These are phyloP conservation scores for Cochlearius cochlearius DNA, from an alignment of 2,113 vertebrate species.

Conservation along the genomic window DNA sequence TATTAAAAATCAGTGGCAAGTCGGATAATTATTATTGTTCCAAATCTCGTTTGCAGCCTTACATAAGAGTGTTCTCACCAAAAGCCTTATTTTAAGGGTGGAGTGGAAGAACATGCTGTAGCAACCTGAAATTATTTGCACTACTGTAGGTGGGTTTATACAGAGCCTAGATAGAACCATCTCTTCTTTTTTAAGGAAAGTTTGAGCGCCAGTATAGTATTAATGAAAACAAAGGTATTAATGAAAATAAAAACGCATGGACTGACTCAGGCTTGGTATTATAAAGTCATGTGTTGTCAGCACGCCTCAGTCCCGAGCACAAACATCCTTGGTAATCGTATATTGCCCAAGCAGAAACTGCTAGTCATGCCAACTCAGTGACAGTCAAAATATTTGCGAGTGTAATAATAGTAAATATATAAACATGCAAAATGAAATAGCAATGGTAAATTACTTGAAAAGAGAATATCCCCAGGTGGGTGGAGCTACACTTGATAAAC, in stretches of 20 bases:
- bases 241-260: neutral
- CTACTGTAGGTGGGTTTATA: neutral
- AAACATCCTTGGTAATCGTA: neutral
- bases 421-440: neutral
- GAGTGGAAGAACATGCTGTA: slow-evolving; percentile 29
- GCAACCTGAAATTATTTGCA: slow-evolving; percentile 57
- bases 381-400: neutral
- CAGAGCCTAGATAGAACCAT: neutral
- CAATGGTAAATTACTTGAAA: neutral
- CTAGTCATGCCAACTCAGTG: neutral
- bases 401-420: neutral
- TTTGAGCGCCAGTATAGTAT: neutral
- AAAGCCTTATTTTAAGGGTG: slow-evolving; percentile 64
- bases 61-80: slow-evolving; percentile 54
- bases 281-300: neutral
- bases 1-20: slow-evolving; percentile 60
- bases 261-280: neutral
- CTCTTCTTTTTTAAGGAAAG: neutral
- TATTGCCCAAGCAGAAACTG: slow-evolving; percentile 36
- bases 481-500: neutral
- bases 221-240: neutral
- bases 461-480: neutral
- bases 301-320: neutral
- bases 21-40: slow-evolving; percentile 53
- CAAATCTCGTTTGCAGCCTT: slow-evolving; percentile 41